Evolutionary conservation across 2,888 invertebrate genomes (phyloP), one percentile per base, ranked within the genome.

Genomic region (Trypoxylon attenuatum): DNA sequence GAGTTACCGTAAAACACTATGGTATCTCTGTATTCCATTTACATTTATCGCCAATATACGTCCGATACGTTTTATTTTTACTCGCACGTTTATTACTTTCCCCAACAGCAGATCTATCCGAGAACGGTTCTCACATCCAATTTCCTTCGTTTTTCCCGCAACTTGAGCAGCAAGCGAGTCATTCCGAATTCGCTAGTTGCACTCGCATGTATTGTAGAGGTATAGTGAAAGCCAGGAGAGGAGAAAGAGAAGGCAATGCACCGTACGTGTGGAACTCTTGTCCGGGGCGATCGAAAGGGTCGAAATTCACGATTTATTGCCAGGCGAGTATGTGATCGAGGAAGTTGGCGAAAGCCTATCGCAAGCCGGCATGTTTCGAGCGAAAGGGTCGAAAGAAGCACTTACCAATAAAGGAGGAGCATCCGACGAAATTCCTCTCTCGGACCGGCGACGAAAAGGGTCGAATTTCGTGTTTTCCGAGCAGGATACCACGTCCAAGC

Each of bases 1-100:
- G 47, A 33, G 49, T 41, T 72, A 47, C 29, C 19, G 55, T 45
- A 58, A n/a, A n/a, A n/a, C n/a, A 43, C 49, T 60, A 72, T 65
- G 43, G 58, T 56, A 52, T 59, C 62, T 62, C 49, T 73, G 59
- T 69, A 72, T 59, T 52, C 54, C 52, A 46, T 73, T n/a, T n/a
- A 54, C 60, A 66, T 73, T 73, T 73, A 27, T 72, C 69, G 69
- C 59, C 69, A 72, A 65, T 72, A 73, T 58, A 65, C 39, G 42
- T n/a, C 53, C 59, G 61, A 62, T 69, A 56, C 43, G 52, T 69
- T 73, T 69, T 72, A 72, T 72, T 71, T 71, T 72, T 56, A 65
- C 25, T 59, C 41, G 38, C 19, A 23, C 18, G 27, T 19, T 18
- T 54, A 47, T 33, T 6, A 42, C n/a, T 16, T 69, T 6, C 15